phyloP scores from a whole-genome alignment of 2,113 vertebrate species.

The Caranx melampygus region DNA sequence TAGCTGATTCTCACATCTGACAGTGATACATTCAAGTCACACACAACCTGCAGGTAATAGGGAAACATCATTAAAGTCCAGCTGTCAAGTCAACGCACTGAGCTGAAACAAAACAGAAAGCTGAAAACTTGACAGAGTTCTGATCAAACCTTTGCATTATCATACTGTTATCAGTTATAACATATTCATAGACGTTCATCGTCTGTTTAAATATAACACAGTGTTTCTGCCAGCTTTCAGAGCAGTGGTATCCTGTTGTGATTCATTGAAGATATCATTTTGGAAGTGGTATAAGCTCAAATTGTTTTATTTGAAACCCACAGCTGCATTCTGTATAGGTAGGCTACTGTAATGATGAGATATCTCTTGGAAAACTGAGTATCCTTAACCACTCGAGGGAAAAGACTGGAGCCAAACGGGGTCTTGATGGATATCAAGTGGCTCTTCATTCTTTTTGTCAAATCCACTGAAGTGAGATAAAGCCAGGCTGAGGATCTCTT shows the following conservation, averaged over 20 bases:
- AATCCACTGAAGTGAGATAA: slow-evolving; percentile 69
- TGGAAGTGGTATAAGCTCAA: background rate
- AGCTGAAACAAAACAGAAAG: background rate
- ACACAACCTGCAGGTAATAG: no score
- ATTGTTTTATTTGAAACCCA: no score
- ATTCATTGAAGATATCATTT: background rate
- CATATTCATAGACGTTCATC: background rate
- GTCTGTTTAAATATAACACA: no score
- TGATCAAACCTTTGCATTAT: slow-evolving; percentile 21
- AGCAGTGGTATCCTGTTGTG: slow-evolving; percentile 29
- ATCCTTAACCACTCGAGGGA: slow-evolving; percentile 15
- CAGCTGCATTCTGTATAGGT: background rate
- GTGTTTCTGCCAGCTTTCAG: slow-evolving; percentile 36
- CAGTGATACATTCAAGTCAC: no score
- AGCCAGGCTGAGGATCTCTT: slow-evolving; percentile 69
- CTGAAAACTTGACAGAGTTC: slow-evolving; percentile 40
- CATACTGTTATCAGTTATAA: slow-evolving; percentile 66
- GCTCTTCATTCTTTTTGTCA: background rate
- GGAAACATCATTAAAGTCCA: no score
- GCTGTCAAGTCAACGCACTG: background rate
- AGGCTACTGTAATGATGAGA: background rate
- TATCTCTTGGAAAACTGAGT: background rate
- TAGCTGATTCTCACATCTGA: no score
- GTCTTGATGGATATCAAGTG: slow-evolving; percentile 58
- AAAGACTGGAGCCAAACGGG: slow-evolving; percentile 57